A percentile compares a stretch with the other conserved stretches of the same genome.
These are phyloP conservation scores for Drosophila orosa DNA, from an alignment of 1,140 invertebrate genomes.

Conservation along the genomic window DNA sequence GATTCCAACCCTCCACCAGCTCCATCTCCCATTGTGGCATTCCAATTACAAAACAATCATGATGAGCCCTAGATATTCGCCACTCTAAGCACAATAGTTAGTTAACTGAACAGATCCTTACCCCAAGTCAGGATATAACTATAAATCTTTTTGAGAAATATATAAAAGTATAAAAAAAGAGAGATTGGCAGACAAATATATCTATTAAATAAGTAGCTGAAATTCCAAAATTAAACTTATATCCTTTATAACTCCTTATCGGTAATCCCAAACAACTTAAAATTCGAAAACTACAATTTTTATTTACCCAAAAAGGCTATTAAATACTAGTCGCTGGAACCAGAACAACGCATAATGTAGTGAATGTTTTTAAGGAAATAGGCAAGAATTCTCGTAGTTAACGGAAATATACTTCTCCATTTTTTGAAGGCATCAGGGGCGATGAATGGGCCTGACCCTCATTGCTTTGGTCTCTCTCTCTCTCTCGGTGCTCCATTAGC, in stretches of 20 bases:
- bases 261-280: too few relatives aligned
- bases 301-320: constrained; percentile 57
- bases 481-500: too few relatives aligned
- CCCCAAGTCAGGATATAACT: too few relatives aligned
- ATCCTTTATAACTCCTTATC: too few relatives aligned
- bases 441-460: too few relatives aligned
- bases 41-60: constrained; percentile 82
- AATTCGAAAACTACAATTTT: constrained; percentile 51
- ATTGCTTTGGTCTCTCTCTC: not conserved
- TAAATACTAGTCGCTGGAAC: constrained; percentile 39
- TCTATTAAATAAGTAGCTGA: too few relatives aligned
- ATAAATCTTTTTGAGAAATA: too few relatives aligned
- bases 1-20: constrained; percentile 38
- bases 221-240: too few relatives aligned
- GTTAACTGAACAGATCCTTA: constrained; percentile 45
- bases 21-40: constrained; percentile 58
- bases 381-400: constrained; percentile 11
- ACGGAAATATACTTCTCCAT: constrained; percentile 12
- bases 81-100: constrained; percentile 50
- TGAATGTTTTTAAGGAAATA: constrained; percentile 13
- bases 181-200: too few relatives aligned
- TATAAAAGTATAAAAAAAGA: too few relatives aligned
- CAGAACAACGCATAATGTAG: constrained; percentile 43
- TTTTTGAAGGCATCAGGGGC: too few relatives aligned
- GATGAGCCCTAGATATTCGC: constrained; percentile 72